These are phyloP conservation scores for Rhinichthys osculus DNA, from an alignment of 2,797 vertebrate species.

Conservation along the genomic window DNA sequence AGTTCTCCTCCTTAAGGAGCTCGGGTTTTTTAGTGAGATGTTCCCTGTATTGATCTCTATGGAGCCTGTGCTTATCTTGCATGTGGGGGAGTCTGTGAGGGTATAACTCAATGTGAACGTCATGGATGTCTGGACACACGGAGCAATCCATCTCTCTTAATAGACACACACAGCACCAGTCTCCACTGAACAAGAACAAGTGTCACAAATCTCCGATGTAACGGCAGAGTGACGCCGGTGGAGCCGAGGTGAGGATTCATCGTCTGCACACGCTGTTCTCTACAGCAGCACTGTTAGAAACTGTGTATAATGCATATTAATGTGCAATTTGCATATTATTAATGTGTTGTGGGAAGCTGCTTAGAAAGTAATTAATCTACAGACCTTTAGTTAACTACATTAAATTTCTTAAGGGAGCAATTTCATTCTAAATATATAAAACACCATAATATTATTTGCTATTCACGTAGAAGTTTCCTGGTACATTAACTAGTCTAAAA, in stretches of 20 bases:
- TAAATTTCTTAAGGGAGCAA: not conserved
- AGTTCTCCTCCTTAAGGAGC: too few relatives aligned
- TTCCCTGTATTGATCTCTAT: not conserved
- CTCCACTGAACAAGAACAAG: not conserved
- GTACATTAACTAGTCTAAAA: not conserved
- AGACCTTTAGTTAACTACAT: not conserved
- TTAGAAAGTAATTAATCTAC: slow-evolving; percentile 11
- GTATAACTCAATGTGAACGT: not conserved
- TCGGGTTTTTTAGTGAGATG: not conserved
- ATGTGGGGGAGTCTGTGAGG: not conserved
- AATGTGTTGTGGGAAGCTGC: slow-evolving; percentile 21
- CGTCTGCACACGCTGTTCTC: not conserved
- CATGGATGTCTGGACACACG: not conserved
- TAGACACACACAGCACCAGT: not conserved
- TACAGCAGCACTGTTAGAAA: slow-evolving; percentile 24
- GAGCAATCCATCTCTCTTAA: not conserved
- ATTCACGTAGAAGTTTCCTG: not conserved
- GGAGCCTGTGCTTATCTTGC: not conserved
- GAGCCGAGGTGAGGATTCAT: not conserved
- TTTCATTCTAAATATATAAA: not conserved
- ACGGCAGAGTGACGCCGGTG: not conserved
- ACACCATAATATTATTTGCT: too few relatives aligned
- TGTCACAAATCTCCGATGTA: not conserved
- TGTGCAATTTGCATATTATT: slow-evolving; percentile 59
- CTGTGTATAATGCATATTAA: slow-evolving; percentile 38